These are phyloP conservation scores for Lamproptera curius DNA, from an alignment of 2,888 invertebrate genomes.

Conservation along the genomic window DNA sequence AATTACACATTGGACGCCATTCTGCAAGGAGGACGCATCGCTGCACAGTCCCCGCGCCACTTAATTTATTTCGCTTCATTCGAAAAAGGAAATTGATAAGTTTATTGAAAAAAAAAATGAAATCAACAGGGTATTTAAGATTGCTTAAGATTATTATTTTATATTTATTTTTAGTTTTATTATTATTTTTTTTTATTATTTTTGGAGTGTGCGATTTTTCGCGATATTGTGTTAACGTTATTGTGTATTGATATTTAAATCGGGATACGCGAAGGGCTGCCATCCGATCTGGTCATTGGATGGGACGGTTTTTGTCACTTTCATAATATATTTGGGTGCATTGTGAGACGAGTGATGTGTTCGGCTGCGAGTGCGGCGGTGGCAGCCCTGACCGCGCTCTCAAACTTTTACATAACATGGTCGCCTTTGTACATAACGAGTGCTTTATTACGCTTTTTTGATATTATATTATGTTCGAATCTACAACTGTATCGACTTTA, in stretches of 20 bases:
- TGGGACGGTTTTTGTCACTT: background rate
- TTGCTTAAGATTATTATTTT: conserved; percentile 74
- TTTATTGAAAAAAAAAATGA: conserved; percentile 50
- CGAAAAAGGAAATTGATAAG: conserved; percentile 41
- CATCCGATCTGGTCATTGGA: background rate
- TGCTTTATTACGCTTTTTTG: conserved; percentile 73
- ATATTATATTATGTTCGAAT: conserved; percentile 53
- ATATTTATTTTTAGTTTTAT: conserved; percentile 55
- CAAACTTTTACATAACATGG: no score
- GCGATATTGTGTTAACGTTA: conserved; percentile 49
- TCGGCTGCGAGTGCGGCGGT: conserved; percentile 9
- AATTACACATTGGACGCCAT: no score
- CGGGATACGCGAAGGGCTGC: conserved; percentile 17
- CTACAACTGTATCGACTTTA: conserved; percentile 42
- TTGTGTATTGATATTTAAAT: conserved; percentile 39
- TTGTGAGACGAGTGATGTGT: background rate
- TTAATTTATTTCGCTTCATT: conserved; percentile 40
- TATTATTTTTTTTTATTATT: conserved; percentile 31
- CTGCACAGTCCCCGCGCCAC: conserved; percentile 29
- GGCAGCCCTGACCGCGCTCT: conserved; percentile 6
- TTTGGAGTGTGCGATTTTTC: conserved; percentile 39
- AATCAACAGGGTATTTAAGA: conserved; percentile 78
- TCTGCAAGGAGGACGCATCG: background rate
- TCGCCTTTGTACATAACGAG: conserved; percentile 60
- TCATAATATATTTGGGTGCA: background rate